A percentile compares a stretch with the other conserved stretches of the same genome.
Evolutionary conservation across 2,888 invertebrate genomes (phyloP).

Genomic region (Aspidapion aeneum): DNA sequence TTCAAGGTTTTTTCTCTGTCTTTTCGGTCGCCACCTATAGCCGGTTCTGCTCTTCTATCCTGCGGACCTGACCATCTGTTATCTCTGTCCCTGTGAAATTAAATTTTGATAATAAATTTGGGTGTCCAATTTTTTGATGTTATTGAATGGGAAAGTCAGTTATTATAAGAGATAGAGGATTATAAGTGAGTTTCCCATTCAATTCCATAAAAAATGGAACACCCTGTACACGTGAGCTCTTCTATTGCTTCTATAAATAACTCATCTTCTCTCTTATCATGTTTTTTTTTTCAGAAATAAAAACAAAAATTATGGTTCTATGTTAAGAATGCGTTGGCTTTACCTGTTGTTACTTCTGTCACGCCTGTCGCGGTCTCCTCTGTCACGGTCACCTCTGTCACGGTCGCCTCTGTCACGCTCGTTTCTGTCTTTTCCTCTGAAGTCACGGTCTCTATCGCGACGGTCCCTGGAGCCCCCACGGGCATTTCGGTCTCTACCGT

Average conservation of each 20-base stretch:
- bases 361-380: constrained; percentile 33
- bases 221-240: too few species aligned
- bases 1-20: constrained; percentile 40
- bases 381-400: constrained; percentile 32
- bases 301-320: too few species aligned
- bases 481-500: constrained; percentile 33
- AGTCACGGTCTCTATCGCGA: constrained; percentile 37
- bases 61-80: constrained; percentile 4
- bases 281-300: too few species aligned
- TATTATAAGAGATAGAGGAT: too few species aligned
- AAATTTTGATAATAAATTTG: too few species aligned
- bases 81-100: too few species aligned
- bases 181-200: too few species aligned
- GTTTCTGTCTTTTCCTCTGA: constrained; percentile 37
- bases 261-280: too few species aligned
- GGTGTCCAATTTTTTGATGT: too few species aligned
- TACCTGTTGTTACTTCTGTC: constrained; percentile 28
- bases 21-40: constrained; percentile 30
- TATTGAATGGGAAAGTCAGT: too few species aligned
- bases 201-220: too few species aligned
- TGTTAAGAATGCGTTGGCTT: constrained; percentile 20
- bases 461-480: constrained; percentile 28
- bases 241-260: too few species aligned
- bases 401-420: constrained; percentile 26
- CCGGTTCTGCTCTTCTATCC: constrained; percentile 1